A percentile compares a stretch with the other conserved stretches of the same genome.
phyloP scores from a whole-genome alignment of 2,888 invertebrate species.

The Microctonus hyperodae region DNA sequence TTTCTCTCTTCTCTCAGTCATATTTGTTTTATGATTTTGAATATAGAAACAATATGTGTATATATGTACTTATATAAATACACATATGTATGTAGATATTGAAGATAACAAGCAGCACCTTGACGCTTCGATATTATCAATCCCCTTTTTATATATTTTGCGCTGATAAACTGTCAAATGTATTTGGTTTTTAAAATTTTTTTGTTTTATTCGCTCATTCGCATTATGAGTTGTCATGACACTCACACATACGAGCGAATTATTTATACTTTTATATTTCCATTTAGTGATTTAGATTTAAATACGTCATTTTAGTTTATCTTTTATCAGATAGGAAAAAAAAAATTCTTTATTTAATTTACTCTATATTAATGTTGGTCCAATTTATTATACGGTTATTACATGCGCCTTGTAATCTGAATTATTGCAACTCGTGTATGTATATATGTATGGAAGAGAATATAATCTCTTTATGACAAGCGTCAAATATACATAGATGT shows the following conservation, averaged over 20 bases:
- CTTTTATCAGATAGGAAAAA: too few species aligned
- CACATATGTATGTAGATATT: not conserved
- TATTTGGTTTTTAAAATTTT: not conserved
- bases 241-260: not conserved
- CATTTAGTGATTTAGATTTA: too few species aligned
- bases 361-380: not conserved
- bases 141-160: not conserved
- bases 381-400: not conserved
- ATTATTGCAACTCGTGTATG: not conserved
- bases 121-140: not conserved
- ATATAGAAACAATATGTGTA: too few species aligned
- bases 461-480: constrained; percentile 1
- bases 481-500: not conserved
- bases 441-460: not conserved
- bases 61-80: not conserved
- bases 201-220: not conserved
- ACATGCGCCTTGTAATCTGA: not conserved
- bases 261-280: not conserved
- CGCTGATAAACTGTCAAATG: not conserved
- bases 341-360: not conserved
- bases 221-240: not conserved
- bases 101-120: not conserved
- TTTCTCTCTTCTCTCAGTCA: not conserved
- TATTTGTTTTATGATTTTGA: not conserved
- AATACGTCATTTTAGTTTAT: too few species aligned